These are phyloP conservation scores for Cosmia pyralina DNA, from an alignment of 2,888 invertebrate genomes.

Conservation along the genomic window DNA sequence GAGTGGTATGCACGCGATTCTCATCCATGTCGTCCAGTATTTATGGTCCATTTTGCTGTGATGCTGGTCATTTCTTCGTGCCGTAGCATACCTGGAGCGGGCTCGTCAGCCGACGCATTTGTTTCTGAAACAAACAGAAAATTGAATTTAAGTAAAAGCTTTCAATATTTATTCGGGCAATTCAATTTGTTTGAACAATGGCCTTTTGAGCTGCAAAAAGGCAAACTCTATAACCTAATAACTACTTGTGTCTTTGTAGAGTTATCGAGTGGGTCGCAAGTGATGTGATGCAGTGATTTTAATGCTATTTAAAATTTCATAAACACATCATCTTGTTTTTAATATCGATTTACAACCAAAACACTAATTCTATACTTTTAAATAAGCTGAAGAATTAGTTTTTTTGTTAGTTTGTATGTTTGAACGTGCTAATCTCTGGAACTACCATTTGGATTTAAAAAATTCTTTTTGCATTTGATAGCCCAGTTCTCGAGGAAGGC, in stretches of 20 bases:
- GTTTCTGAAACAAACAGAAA: slow-evolving; percentile 80
- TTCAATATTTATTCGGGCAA: slow-evolving; percentile 41
- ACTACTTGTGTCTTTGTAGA: slow-evolving; percentile 49
- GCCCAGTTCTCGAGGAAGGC: too few relatives aligned
- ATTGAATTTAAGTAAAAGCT: slow-evolving; percentile 51
- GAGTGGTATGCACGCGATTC: slow-evolving; percentile 79
- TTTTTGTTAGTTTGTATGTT: too few relatives aligned
- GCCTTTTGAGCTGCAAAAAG: slow-evolving; percentile 42
- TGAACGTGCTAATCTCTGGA: too few relatives aligned
- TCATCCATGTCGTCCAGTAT: slow-evolving; percentile 88
- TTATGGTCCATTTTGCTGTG: slow-evolving; percentile 87
- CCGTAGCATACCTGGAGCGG: slow-evolving; percentile 84
- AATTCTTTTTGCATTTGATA: too few relatives aligned
- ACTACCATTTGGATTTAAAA: too few relatives aligned
- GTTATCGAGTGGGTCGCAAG: neutral
- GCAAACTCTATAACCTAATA: slow-evolving; percentile 65
- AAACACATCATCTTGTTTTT: too few relatives aligned
- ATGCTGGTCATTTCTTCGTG: slow-evolving; percentile 86
- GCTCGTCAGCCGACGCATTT: slow-evolving; percentile 79
- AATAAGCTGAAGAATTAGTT: too few relatives aligned
- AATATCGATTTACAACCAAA: neutral
- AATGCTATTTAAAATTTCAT: neutral
- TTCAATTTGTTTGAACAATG: slow-evolving; percentile 50
- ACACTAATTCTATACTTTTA: too few relatives aligned
- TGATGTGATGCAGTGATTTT: slow-evolving; percentile 5